phyloP scores from a whole-genome alignment of 2,113 vertebrate species.

The Burhinus oedicnemus region DNA sequence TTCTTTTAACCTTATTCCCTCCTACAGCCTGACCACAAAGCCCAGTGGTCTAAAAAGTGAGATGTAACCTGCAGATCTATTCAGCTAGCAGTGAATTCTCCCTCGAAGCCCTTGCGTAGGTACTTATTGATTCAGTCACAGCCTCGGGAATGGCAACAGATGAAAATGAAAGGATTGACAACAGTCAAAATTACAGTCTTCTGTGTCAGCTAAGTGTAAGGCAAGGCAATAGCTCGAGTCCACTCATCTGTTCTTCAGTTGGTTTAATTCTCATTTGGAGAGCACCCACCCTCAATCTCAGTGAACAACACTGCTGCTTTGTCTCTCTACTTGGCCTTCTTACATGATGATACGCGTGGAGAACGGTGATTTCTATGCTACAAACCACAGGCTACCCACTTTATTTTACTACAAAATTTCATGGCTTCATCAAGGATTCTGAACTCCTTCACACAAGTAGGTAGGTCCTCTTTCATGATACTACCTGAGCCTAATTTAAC shows the following conservation, averaged over 20 bases:
- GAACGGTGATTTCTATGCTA: neutral
- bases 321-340: neutral
- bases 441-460: neutral
- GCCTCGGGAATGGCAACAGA: neutral
- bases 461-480: neutral
- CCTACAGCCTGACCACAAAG: neutral
- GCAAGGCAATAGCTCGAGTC: neutral
- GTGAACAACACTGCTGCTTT: neutral
- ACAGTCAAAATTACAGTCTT: neutral
- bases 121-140: neutral
- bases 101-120: rapidly evolving
- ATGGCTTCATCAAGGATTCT: neutral
- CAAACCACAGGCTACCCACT: neutral
- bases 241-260: neutral
- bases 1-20: conserved; percentile 5
- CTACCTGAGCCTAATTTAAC: neutral
- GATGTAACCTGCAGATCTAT: neutral
- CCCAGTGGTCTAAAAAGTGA: neutral
- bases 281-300: neutral
- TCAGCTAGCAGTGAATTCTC: neutral
- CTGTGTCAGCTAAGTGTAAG: neutral
- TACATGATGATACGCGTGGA: rapidly evolving
- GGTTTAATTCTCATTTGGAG: conserved; percentile 27
- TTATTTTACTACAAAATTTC: neutral
- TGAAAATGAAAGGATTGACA: neutral